Evolutionary conservation across 2,113 vertebrate species (phyloP).

Genomic region (Quiscalus mexicanus): DNA sequence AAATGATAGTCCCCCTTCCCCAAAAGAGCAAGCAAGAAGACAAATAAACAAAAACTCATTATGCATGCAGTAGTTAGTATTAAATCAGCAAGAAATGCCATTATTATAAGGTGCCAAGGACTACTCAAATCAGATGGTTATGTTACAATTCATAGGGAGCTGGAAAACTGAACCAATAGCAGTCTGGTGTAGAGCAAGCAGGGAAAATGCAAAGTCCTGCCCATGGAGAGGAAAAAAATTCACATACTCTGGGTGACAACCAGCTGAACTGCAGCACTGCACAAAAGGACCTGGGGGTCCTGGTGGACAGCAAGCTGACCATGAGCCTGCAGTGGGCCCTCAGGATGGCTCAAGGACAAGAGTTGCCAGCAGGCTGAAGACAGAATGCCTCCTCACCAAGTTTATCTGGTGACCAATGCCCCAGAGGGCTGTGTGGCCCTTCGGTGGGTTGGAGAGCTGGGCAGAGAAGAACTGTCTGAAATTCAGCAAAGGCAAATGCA

Average conservation of each 20-base stretch:
- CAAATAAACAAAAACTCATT: background rate
- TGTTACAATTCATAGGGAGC: background rate
- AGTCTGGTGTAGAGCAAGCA: background rate
- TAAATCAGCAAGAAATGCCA: background rate
- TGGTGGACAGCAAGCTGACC: background rate
- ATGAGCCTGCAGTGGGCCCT: background rate
- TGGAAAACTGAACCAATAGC: background rate
- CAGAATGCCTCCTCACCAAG: background rate
- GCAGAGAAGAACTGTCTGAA: background rate
- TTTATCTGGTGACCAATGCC: no score
- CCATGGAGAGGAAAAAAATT: background rate
- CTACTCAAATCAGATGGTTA: background rate
- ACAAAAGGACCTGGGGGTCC: background rate
- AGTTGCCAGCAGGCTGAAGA: background rate
- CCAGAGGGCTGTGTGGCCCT: background rate
- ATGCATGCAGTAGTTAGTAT: background rate
- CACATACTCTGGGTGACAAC: rapidly evolving
- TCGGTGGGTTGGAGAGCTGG: background rate
- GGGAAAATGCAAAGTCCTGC: background rate
- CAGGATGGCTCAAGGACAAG: background rate
- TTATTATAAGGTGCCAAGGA: background rate
- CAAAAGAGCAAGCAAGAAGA: background rate
- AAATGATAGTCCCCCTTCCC: background rate
- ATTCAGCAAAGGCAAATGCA: background rate
- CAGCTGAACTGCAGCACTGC: background rate